phyloP scores from a whole-genome alignment of 2,888 invertebrate species.

The Augochlorella aurata region DNA sequence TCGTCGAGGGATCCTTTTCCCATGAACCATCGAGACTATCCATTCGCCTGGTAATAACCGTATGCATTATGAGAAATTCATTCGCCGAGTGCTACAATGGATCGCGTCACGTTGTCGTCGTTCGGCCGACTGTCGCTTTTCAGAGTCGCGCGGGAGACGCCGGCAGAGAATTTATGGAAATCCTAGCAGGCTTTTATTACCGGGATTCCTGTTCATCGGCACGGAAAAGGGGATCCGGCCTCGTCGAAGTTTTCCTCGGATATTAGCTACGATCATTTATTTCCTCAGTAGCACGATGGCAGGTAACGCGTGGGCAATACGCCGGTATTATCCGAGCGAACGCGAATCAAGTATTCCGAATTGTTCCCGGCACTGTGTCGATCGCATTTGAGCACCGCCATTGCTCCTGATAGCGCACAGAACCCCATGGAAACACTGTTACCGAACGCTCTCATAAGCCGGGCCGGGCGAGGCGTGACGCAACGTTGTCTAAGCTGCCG shows the following conservation, averaged over 20 bases:
- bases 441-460: not conserved
- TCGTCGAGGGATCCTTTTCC: not conserved
- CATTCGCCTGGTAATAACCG: not conserved
- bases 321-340: not conserved
- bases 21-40: not conserved
- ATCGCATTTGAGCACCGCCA: not conserved
- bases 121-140: not conserved
- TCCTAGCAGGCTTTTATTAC: not conserved
- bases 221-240: not conserved
- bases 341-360: not conserved
- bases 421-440: slow-evolving; percentile 15
- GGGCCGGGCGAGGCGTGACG: not conserved
- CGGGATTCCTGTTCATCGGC: not conserved
- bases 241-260: not conserved
- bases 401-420: not conserved
- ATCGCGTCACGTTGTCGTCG: not conserved
- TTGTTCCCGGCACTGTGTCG: not conserved
- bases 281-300: not conserved
- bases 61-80: not conserved
- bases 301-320: not conserved
- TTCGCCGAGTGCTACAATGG: not conserved
- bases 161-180: slow-evolving; percentile 1
- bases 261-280: not conserved
- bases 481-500: slow-evolving; percentile 1
- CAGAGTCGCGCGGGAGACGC: not conserved